phyloP scores from a whole-genome alignment of 2,888 invertebrate species.

The Spisula solida region DNA sequence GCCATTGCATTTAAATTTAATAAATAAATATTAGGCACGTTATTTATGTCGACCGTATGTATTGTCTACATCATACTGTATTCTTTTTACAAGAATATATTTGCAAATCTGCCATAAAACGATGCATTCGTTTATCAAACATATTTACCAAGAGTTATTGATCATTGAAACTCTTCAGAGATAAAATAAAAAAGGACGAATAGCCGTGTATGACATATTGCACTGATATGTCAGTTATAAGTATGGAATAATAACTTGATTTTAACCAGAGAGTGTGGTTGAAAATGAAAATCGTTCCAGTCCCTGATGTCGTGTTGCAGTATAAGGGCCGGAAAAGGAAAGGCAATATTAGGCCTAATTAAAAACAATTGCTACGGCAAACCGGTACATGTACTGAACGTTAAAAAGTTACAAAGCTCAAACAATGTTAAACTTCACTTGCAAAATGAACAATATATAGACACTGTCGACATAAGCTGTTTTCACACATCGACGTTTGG shows the following conservation, averaged over 20 bases:
- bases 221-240: background rate
- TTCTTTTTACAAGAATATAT: background rate
- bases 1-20: background rate
- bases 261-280: background rate
- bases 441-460: too few relatives aligned
- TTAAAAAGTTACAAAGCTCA: too few relatives aligned
- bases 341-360: too few relatives aligned
- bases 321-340: too few relatives aligned
- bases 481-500: too few relatives aligned
- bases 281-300: too few relatives aligned
- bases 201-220: background rate
- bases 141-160: background rate
- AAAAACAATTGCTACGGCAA: too few relatives aligned
- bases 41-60: background rate
- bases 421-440: too few relatives aligned
- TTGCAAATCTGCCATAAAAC: background rate
- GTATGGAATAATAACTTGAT: background rate
- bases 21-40: background rate
- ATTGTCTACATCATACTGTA: background rate
- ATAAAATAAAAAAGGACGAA: background rate
- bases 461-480: too few relatives aligned
- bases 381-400: too few relatives aligned
- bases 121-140: background rate
- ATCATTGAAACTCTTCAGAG: background rate
- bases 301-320: too few relatives aligned